Percentiles rank a stretch among this genome's conserved stretches.
These are phyloP conservation scores for Erebia epiphron DNA, from an alignment of 2,888 invertebrate genomes.

Conservation along the genomic window DNA sequence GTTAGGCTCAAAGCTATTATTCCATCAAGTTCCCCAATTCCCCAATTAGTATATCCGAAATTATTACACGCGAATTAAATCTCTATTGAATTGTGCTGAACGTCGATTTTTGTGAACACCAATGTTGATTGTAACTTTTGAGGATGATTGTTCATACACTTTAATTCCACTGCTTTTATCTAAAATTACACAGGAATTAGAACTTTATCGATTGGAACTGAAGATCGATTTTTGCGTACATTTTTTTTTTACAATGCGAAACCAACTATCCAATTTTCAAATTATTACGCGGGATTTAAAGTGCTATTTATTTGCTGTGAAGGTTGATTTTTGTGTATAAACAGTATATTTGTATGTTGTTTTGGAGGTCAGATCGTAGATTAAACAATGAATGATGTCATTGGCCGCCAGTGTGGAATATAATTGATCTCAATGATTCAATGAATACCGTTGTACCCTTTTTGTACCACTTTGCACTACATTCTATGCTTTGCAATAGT, in stretches of 20 bases:
- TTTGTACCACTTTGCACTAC: background rate
- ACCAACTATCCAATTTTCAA: background rate
- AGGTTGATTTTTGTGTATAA: background rate
- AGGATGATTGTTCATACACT: background rate
- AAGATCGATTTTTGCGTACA: conserved; percentile 6
- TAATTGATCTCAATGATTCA: conserved; percentile 14
- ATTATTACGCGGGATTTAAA: background rate
- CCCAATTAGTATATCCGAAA: background rate
- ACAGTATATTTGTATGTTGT: background rate
- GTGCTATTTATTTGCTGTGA: background rate
- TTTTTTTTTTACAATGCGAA: background rate
- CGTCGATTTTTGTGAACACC: background rate
- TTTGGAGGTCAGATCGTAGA: background rate
- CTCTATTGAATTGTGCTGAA: background rate
- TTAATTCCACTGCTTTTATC: background rate
- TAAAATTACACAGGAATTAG: background rate
- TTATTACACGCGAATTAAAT: background rate
- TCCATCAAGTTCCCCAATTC: background rate
- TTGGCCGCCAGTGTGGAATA: background rate
- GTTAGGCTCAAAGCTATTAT: background rate
- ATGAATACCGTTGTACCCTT: background rate
- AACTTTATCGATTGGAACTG: background rate
- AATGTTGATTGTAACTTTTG: background rate
- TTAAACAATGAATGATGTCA: conserved; percentile 16
- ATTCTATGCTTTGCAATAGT: background rate